Conservation (phyloP, 30 jellyfish, hydroid and myxozoan species). For the Nemopilema nomurai region DNA sequence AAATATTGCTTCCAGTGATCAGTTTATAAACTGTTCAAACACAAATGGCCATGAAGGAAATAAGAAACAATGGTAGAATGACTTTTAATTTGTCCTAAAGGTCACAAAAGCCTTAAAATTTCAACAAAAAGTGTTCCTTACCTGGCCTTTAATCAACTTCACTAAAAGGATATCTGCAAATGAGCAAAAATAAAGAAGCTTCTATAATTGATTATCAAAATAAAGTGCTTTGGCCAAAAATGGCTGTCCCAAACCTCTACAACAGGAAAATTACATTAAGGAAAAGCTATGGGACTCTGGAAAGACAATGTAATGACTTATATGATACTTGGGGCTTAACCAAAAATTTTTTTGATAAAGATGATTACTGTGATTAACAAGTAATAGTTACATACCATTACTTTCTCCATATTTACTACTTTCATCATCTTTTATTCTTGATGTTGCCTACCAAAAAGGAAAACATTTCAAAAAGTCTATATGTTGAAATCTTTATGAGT, state of each 20-base stretch:
- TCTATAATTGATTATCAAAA: neutral
- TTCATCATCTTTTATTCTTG: constrained; percentile 89
- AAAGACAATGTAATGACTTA: neutral
- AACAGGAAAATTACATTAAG: too few relatives aligned
- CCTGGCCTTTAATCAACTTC: constrained; percentile 94
- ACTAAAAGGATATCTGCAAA: constrained; percentile 81
- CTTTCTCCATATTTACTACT: constrained; percentile 75
- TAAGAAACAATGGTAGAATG: too few relatives aligned
- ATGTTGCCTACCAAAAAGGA: constrained; percentile 48
- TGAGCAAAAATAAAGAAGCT: neutral
- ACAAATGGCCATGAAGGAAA: too few relatives aligned
- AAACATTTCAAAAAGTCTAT: too few relatives aligned
- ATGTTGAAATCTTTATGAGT: too few relatives aligned
- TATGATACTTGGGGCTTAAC: neutral
- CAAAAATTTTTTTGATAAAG: too few relatives aligned
- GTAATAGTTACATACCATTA: constrained; percentile 61
- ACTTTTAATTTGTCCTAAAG: too few relatives aligned
- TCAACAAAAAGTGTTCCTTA: too few relatives aligned
- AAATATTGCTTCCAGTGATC: too few relatives aligned
- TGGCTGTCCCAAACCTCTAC: neutral
- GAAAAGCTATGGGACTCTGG: neutral
- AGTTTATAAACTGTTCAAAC: too few relatives aligned
- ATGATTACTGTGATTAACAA: neutral
- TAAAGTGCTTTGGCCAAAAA: neutral
- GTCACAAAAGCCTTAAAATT: too few relatives aligned